Base-by-base conservation (phyloP, 2,113 vertebrate species). In the Sigmodon hispidus region DNA sequence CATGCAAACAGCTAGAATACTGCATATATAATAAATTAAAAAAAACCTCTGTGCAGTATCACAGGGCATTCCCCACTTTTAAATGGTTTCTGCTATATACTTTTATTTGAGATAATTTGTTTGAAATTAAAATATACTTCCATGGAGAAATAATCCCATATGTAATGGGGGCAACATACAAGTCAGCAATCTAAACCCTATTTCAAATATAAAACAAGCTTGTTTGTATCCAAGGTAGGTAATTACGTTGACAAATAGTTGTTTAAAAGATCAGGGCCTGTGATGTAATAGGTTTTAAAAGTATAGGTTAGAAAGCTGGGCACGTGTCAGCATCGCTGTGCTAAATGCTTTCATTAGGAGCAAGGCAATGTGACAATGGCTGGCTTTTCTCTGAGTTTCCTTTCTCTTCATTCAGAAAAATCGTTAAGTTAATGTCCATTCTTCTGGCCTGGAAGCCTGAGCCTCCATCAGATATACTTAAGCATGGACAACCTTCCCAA, bases 381-480 rank as follows among this genome's bases (percentile, higher is more conserved):
- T 48, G 36, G 40, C 21, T 65, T 85, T 83, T 87, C 83, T n/a
- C 22, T 26, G 1, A 29, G 63, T 57, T 29, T 9, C 24, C 29
- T 36, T 1, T 95, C 73, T 91, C 55, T 91, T 65, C 94, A 21
- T 45, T 88, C 91, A 57, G 22, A 59, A 89, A 93, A 92, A 83
- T 72, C 65, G 95, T 93, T 86, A 94, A 85, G 94, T 24, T 65
- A 10, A 65, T 31, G 89, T 80, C 97, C 52, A 69, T 96, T 96
- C 93, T 94, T 57, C 87, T 90, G 5, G 65, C 8, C 50, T 17
- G 15, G n/a, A 7, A 43, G 17, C 26, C 48, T 73, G 48, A 87
- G 12, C 76, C 13, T 16, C 21, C 45, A 17, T 17, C 19, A 10
- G 0, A 26, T 16, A 10, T 15, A 22, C 48, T 36, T n/a, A 3